phyloP scores from a whole-genome alignment of 92 coral and sea anemone species.

The Palythoa caribaeorum region DNA sequence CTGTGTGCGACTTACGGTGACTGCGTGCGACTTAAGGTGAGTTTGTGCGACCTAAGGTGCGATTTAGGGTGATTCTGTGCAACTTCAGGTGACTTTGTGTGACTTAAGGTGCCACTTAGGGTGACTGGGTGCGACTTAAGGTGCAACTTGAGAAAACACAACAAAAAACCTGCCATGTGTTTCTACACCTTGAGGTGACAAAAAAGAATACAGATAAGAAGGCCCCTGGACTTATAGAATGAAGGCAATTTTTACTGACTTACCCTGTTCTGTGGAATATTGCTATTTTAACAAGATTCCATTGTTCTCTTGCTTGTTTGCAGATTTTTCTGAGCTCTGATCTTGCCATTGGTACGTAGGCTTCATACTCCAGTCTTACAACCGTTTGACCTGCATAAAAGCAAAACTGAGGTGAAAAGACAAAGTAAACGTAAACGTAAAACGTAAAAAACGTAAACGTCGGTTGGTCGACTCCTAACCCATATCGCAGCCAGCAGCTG shows the following conservation, averaged over 20 bases:
- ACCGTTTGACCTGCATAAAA: slow-evolving; percentile 85
- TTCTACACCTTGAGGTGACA: no score
- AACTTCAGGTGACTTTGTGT: no score
- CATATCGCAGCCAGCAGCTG: no score
- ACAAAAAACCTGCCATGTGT: not conserved
- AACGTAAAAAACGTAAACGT: no score
- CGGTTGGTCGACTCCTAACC: no score
- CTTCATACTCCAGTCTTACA: slow-evolving; percentile 92
- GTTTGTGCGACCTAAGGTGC: no score
- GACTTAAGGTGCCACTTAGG: no score
- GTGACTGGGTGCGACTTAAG: not conserved
- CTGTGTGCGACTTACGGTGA: no score
- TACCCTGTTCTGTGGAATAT: slow-evolving; percentile 97
- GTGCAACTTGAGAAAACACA: not conserved
- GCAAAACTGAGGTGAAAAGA: not conserved
- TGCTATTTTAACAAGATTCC: slow-evolving; percentile 91
- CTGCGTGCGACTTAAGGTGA: no score
- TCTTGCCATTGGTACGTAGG: slow-evolving; percentile 96
- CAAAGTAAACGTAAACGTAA: not conserved
- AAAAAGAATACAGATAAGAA: no score
- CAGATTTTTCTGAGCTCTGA: slow-evolving; percentile 96
- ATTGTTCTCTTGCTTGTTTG: slow-evolving; percentile 86
- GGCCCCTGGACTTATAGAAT: not conserved
- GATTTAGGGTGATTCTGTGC: no score
- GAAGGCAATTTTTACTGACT: not conserved